Evolutionary conservation across 2,888 invertebrate species (phyloP).

Genomic region (Noctua fimbriata): DNA sequence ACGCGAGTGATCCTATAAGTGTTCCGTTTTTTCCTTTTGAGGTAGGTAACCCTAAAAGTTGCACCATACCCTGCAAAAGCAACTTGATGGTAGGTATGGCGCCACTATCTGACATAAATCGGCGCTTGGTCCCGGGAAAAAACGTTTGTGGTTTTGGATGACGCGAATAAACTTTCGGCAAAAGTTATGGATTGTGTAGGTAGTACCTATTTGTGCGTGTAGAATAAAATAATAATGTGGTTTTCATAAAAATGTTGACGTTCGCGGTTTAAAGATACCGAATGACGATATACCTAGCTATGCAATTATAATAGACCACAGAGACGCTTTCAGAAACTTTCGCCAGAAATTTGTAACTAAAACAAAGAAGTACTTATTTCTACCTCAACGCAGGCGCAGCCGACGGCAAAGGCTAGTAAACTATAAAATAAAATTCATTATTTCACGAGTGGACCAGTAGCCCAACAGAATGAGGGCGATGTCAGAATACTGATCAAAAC

Average conservation of each 20-base stretch:
- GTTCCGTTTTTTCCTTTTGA: too few species aligned
- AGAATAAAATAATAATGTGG: neutral
- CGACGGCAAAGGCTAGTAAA: neutral
- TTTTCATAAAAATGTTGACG: neutral
- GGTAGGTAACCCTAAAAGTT: too few species aligned
- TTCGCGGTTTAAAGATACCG: neutral
- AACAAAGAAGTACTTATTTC: neutral
- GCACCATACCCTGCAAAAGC: neutral
- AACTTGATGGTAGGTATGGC: neutral
- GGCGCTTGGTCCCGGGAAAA: neutral
- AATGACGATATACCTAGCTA: neutral
- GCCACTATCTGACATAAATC: neutral
- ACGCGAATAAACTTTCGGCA: neutral
- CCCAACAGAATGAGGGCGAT: slow-evolving; percentile 59
- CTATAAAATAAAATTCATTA: slow-evolving; percentile 19
- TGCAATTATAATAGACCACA: neutral
- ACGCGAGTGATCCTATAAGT: too few species aligned
- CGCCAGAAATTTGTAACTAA: neutral
- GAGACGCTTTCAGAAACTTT: neutral
- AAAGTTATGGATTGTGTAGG: neutral
- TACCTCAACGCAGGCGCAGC: neutral
- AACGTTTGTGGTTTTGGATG: neutral
- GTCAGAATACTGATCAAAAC: slow-evolving; percentile 63
- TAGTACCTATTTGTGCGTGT: too few species aligned
- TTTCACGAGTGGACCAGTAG: slow-evolving; percentile 41